Evolutionary conservation across 2,797 vertebrate species (phyloP).

Genomic region (Acipenser ruthenus): DNA sequence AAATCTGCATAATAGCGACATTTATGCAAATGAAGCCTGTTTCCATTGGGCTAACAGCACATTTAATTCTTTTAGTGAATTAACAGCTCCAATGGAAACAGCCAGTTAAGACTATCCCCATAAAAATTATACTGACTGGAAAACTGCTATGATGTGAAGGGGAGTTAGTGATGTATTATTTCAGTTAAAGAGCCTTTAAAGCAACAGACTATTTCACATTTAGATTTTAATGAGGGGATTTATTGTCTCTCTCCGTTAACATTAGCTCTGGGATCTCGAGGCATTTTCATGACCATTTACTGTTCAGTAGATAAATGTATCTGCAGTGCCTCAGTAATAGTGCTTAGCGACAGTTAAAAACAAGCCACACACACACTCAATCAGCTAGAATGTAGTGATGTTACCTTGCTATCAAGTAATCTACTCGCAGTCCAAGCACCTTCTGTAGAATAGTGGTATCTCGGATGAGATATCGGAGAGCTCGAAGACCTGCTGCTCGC

Average conservation of each 20-base stretch:
- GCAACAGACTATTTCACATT: background rate
- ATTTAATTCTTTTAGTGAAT: no score
- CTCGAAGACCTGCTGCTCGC: conserved; percentile 87
- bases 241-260: conserved; percentile 7
- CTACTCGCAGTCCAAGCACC: conserved; percentile 90
- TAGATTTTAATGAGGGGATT: conserved; percentile 11
- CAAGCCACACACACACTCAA: no score
- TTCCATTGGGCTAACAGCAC: no score
- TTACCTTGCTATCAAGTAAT: conserved; percentile 96
- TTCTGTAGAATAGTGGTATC: conserved; percentile 88
- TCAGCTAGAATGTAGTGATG: conserved; percentile 7
- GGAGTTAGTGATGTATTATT: background rate
- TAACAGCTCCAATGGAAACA: no score
- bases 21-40: no score
- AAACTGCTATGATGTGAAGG: no score
- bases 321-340: background rate
- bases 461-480: conserved; percentile 91
- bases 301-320: background rate
- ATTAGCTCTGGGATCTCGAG: background rate
- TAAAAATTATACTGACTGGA: no score
- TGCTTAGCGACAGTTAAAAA: background rate
- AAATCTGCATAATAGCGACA: no score
- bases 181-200: background rate
- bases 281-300: background rate
- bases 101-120: no score